Evolutionary conservation across 2,113 vertebrate species (phyloP), one percentile per base, ranked within the genome.

Genomic region (Datnioides undecimradiatus): DNA sequence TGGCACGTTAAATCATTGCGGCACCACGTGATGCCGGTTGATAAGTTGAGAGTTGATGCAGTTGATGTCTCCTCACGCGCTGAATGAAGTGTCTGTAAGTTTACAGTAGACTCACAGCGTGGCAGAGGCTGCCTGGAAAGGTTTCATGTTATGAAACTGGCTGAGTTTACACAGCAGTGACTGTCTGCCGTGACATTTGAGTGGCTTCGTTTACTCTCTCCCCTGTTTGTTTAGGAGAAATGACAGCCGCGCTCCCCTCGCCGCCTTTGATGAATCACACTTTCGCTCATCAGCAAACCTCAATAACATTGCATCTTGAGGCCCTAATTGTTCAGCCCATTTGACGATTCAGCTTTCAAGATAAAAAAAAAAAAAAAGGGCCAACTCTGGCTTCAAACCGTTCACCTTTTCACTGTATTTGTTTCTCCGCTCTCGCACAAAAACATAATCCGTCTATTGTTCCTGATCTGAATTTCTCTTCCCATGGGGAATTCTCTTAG

Each of bases 401-500:
- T 78, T 93, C 86, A 90, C 78, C 80, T 90, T 81, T 83, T 64
- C 31, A 65, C 73, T 9, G 67, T 66, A 65, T 92, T 88, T 88
- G 76, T 92, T 86, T 83, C 81, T 86, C 70, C 80, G 65, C 79
- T 83, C 89, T 82, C 36, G 69, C 69, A 76, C 65, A 83, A 82
- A 91, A 85, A 80, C 85, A 70, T 92, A 91, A 95, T 90, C 90
- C 67, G 2, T 51, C 77, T 79, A 85, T 93, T 93, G 90, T 91
- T 87, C 84, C 85, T 73, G 55, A 87, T 86, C 74, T 84, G 80
- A n/a, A 49, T 90, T 84, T 84, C 76, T 48, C n/a, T 31, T 88
- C 91, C 83, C 79, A 27, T 78, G 83, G 81, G 81, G 87, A 88
- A 91, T 90, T 87, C 89, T 82, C 58, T 60, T 68, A 82, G 78